These are phyloP conservation scores for Ceuthmochares aereus DNA, from an alignment of 2,113 vertebrate species.

Conservation along the genomic window DNA sequence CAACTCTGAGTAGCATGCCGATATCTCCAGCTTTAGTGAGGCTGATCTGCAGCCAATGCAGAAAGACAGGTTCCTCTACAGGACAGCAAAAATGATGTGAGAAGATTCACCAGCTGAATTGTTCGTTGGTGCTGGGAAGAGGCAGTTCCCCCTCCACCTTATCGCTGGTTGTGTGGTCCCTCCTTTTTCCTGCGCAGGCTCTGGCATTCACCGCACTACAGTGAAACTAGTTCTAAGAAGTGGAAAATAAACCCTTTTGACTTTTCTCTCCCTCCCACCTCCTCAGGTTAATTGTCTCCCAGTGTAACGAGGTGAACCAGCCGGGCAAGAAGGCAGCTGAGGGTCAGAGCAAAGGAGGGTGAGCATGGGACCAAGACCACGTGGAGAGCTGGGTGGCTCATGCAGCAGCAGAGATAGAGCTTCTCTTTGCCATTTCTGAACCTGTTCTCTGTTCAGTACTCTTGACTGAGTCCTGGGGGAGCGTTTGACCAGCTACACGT, in stretches of 20 bases:
- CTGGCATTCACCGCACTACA: neutral
- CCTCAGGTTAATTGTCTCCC: neutral
- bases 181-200: neutral
- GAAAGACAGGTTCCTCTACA: neutral
- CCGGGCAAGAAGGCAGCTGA: neutral
- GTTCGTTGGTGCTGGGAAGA: neutral
- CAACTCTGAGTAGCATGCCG: neutral
- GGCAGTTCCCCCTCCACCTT: neutral
- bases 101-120: neutral
- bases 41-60: neutral
- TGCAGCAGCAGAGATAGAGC: neutral
- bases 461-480: neutral
- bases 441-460: neutral
- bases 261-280: neutral
- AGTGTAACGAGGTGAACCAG: neutral
- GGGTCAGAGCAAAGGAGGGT: neutral
- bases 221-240: neutral
- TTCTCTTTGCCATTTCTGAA: neutral
- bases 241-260: neutral
- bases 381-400: neutral
- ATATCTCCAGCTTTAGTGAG: neutral
- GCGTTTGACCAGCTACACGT: neutral
- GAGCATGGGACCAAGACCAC: neutral
- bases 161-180: neutral
- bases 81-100: neutral